These are phyloP conservation scores for Taxidea taxus DNA, from an alignment of 2,113 vertebrate species.

Conservation along the genomic window DNA sequence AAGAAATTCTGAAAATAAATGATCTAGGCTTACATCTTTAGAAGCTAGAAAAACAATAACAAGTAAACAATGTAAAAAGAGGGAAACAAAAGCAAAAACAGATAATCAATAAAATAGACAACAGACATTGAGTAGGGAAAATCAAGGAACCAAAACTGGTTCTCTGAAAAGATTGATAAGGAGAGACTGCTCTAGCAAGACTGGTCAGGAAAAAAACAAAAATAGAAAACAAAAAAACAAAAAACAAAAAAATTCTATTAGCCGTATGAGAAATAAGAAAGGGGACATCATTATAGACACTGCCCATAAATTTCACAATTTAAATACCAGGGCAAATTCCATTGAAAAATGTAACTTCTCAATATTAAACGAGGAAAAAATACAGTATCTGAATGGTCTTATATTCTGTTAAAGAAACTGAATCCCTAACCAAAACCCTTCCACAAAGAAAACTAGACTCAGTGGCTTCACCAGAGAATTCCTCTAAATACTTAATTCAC, in stretches of 20 bases:
- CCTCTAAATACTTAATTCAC: background rate
- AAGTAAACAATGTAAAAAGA: background rate
- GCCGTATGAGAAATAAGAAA: background rate
- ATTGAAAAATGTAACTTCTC: conserved; percentile 30
- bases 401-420: background rate
- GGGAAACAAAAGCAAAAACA: background rate
- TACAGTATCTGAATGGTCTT: background rate
- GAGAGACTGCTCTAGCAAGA: background rate
- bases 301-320: conserved; percentile 18
- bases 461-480: background rate
- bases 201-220: background rate
- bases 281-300: background rate
- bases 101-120: background rate
- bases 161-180: background rate
- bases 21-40: background rate
- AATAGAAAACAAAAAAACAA: background rate
- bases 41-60: background rate
- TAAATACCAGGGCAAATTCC: conserved; percentile 2
- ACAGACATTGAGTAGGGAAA: background rate
- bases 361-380: background rate
- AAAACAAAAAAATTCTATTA: background rate
- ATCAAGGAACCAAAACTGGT: background rate
- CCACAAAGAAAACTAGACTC: background rate
- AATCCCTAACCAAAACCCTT: background rate
- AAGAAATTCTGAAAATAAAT: background rate